Percentiles rank a stretch among this genome's conserved stretches.
Evolutionary conservation across 1,140 invertebrate genomes (phyloP).

Genomic region (Goniozus legneri): DNA sequence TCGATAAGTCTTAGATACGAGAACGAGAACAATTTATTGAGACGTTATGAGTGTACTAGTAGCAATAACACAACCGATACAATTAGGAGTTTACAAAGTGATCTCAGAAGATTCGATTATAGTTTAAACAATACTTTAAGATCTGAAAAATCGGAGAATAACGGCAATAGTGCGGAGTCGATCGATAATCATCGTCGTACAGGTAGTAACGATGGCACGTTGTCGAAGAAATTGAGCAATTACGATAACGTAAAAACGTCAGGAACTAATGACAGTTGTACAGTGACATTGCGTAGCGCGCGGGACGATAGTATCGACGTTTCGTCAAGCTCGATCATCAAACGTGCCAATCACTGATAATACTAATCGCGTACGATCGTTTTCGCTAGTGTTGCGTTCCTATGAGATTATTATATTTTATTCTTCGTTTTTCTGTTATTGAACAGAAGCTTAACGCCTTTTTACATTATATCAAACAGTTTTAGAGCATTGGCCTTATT

Average conservation of each 20-base stretch:
- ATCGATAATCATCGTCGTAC: constrained; percentile 36
- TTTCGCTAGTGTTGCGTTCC: constrained; percentile 12
- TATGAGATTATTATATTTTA: constrained; percentile 15
- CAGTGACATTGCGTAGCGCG: constrained; percentile 34
- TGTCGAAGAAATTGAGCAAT: constrained; percentile 38
- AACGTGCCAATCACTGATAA: constrained; percentile 37
- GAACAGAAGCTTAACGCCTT: too few species aligned
- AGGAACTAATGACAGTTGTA: constrained; percentile 34
- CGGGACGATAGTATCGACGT: constrained; percentile 36
- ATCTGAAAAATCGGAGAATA: constrained; percentile 39
- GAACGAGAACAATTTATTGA: constrained; percentile 40
- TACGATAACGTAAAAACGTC: constrained; percentile 42
- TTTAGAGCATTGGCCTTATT: too few species aligned
- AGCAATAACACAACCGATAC: constrained; percentile 35
- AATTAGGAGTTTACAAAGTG: constrained; percentile 43
- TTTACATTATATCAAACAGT: too few species aligned
- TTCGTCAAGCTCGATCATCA: constrained; percentile 38
- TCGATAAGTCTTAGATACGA: constrained; percentile 43
- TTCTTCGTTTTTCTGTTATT: too few species aligned
- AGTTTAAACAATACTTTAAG: constrained; percentile 41
- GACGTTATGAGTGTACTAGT: constrained; percentile 35
- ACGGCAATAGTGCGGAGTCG: constrained; percentile 41
- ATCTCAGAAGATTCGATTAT: constrained; percentile 46
- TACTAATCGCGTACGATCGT: too few species aligned
- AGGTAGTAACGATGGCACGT: constrained; percentile 24